Percentiles rank a stretch among this genome's conserved stretches.
These are phyloP conservation scores for Scopus umbretta DNA, from an alignment of 2,113 vertebrate genomes.

Conservation along the genomic window DNA sequence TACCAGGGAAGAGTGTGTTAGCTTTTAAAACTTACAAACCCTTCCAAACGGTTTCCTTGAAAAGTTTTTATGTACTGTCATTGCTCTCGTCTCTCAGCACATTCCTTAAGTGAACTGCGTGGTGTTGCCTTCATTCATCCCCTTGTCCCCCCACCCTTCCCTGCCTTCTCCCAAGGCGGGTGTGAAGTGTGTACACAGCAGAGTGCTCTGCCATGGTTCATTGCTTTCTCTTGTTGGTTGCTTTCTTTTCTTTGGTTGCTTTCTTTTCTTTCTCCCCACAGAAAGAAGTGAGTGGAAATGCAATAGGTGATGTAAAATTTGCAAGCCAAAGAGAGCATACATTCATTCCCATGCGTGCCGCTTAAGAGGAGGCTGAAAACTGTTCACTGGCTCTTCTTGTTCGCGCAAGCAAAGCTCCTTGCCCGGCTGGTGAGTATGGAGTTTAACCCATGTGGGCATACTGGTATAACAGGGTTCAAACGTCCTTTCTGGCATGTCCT, in stretches of 20 bases:
- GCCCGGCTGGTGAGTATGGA: neutral
- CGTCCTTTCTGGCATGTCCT: constrained; percentile 46
- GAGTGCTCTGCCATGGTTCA: neutral
- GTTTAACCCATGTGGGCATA: neutral
- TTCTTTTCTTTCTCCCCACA: neutral
- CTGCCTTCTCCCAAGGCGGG: neutral
- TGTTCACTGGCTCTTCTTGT: neutral
- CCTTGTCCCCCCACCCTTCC: neutral
- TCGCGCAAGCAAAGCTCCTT: neutral
- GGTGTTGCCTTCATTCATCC: neutral
- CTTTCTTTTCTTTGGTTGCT: neutral
- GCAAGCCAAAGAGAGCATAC: neutral
- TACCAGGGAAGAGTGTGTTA: neutral
- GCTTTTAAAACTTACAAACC: neutral
- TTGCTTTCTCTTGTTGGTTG: neutral
- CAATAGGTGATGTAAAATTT: neutral
- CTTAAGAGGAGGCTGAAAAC: neutral
- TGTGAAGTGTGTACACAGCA: neutral
- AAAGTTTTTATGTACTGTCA: neutral
- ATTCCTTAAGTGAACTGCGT: neutral
- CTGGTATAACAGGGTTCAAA: constrained; percentile 31
- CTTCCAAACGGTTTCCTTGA: neutral
- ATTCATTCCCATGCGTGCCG: fast-evolving
- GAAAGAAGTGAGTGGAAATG: neutral
- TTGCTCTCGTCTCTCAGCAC: neutral